Conservation (phyloP, 2,797 vertebrate species). For the Glossophaga mutica region DNA sequence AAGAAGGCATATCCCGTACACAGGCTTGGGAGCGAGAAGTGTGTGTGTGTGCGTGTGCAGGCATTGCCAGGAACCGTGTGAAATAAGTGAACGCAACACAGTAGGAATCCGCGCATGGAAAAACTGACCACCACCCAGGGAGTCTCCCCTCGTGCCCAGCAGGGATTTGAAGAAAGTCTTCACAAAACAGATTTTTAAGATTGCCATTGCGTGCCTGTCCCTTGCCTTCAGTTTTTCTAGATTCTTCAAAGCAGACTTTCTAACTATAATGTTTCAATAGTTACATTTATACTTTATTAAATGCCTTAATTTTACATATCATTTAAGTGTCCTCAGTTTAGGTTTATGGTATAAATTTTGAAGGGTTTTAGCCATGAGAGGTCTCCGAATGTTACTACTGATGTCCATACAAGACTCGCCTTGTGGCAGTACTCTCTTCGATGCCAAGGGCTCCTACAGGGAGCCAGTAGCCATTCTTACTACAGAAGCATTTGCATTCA, state of each 20-base stretch:
- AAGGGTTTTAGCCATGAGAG: neutral
- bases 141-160: neutral
- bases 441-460: neutral
- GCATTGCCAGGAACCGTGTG: neutral
- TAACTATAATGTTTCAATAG: neutral
- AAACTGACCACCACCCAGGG: neutral
- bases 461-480: neutral
- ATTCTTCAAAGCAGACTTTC: neutral
- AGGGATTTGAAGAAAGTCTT: neutral
- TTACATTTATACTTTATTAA: neutral
- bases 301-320: neutral
- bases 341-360: neutral
- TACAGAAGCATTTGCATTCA: neutral
- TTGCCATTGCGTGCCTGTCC: neutral
- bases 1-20: neutral
- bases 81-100: neutral
- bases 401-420: fast-evolving
- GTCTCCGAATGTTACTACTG: neutral
- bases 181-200: neutral
- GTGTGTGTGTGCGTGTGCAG: too few relatives aligned
- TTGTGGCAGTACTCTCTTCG: neutral
- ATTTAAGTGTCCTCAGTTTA: neutral
- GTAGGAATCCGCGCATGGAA: neutral
- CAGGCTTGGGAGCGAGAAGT: neutral
- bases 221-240: neutral